A percentile compares a stretch with the other conserved stretches of the same genome.
phyloP scores from a whole-genome alignment of 2,797 vertebrate genomes.

The Tarsius wallacei region DNA sequence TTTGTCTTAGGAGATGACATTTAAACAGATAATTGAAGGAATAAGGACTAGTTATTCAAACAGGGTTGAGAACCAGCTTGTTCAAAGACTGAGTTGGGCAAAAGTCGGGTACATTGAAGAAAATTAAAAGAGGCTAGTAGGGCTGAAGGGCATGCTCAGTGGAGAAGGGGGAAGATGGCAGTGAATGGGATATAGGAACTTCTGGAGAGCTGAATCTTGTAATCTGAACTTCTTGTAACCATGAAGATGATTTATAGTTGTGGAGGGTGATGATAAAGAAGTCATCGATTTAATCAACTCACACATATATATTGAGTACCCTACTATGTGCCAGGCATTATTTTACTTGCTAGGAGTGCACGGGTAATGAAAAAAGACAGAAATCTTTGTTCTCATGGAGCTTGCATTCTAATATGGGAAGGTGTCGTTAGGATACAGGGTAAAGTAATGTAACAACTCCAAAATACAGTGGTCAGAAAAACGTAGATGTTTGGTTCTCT shows the following conservation, averaged over 20 bases:
- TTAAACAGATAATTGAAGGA: constrained; percentile 10
- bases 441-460: constrained; percentile 50
- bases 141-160: not conserved
- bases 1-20: not conserved
- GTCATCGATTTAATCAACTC: constrained; percentile 36
- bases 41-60: not conserved
- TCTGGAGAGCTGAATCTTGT: not conserved
- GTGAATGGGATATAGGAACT: constrained; percentile 2
- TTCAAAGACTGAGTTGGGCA: not conserved
- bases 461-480: constrained; percentile 46
- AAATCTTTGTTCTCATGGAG: not conserved
- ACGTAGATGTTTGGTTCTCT: constrained; percentile 31
- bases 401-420: constrained; percentile 19
- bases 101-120: constrained; percentile 13
- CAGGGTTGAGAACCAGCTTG: not conserved
- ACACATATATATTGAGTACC: not conserved
- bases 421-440: constrained; percentile 10
- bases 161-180: not conserved
- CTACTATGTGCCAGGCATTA: not conserved
- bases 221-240: constrained; percentile 45
- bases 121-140: not conserved
- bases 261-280: not conserved
- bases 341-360: constrained; percentile 29
- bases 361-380: not conserved
- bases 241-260: constrained; percentile 7